A percentile compares a stretch with the other conserved stretches of the same genome.
phyloP scores from a whole-genome alignment of 2,888 invertebrate genomes.

The Rhyacophila evoluta region DNA sequence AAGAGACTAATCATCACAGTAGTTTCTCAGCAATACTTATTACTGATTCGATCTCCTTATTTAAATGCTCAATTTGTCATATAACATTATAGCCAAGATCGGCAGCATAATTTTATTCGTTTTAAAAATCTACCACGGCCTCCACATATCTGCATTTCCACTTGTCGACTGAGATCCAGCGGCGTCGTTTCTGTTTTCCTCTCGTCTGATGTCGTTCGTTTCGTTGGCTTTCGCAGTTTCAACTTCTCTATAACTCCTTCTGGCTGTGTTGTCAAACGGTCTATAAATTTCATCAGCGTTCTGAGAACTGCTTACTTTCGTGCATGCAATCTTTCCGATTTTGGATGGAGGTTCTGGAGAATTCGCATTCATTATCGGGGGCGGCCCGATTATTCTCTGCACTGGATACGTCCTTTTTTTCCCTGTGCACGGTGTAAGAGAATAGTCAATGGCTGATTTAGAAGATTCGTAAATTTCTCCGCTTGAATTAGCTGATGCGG shows the following conservation, averaged over 20 bases:
- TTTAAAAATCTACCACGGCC: constrained; percentile 66
- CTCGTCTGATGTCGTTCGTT: constrained; percentile 41
- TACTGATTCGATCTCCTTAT: no score
- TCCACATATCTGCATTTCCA: constrained; percentile 69
- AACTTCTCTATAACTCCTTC: background rate
- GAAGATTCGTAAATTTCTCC: constrained; percentile 66
- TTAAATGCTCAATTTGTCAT: no score
- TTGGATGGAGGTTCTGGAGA: constrained; percentile 44
- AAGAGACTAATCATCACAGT: no score
- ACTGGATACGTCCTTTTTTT: constrained; percentile 38
- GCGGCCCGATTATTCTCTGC: background rate
- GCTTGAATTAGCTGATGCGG: constrained; percentile 41
- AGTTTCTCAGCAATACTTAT: no score
- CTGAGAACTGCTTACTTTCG: constrained; percentile 56
- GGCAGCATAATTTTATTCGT: no score
- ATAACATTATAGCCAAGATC: no score
- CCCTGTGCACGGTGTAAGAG: constrained; percentile 57
- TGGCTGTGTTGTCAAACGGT: background rate
- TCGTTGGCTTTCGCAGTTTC: background rate
- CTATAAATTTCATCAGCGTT: constrained; percentile 48
- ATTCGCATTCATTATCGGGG: background rate
- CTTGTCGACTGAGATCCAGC: constrained; percentile 56
- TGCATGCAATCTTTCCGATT: constrained; percentile 48
- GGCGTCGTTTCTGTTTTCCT: constrained; percentile 42
- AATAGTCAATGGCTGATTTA: constrained; percentile 67